Evolutionary conservation across 2,113 vertebrate species (phyloP).

Genomic region (Patagioenas fasciata): DNA sequence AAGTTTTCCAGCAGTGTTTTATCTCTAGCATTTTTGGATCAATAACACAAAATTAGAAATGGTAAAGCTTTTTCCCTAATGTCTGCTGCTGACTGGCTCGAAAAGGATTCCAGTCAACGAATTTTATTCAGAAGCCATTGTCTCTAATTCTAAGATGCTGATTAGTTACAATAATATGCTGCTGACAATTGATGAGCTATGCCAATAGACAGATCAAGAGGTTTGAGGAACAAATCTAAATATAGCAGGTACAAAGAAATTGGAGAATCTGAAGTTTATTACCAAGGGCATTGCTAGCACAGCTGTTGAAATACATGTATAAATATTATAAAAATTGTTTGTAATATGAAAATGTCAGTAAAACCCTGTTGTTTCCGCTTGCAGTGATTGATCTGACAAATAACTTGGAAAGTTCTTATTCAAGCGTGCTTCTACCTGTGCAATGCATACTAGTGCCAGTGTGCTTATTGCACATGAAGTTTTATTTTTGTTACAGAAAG

Average conservation of each 20-base stretch:
- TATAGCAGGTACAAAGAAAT: background rate
- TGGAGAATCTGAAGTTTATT: background rate
- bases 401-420: background rate
- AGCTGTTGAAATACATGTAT: background rate
- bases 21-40: constrained; percentile 29
- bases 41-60: constrained; percentile 31
- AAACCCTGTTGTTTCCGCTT: background rate
- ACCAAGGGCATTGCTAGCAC: background rate
- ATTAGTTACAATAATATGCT: constrained; percentile 31
- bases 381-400: background rate
- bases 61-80: background rate
- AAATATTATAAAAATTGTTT: background rate
- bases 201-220: constrained; percentile 7
- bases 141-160: constrained; percentile 21
- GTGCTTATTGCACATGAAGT: background rate
- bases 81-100: background rate
- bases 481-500: background rate
- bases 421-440: background rate
- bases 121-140: background rate
- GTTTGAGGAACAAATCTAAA: constrained; percentile 12
- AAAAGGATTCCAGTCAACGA: background rate
- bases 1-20: constrained; percentile 25
- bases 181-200: constrained; percentile 6
- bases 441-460: background rate
- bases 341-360: background rate